Conservation (phyloP, 2,888 invertebrate genomes). For the Homarus gammarus region DNA sequence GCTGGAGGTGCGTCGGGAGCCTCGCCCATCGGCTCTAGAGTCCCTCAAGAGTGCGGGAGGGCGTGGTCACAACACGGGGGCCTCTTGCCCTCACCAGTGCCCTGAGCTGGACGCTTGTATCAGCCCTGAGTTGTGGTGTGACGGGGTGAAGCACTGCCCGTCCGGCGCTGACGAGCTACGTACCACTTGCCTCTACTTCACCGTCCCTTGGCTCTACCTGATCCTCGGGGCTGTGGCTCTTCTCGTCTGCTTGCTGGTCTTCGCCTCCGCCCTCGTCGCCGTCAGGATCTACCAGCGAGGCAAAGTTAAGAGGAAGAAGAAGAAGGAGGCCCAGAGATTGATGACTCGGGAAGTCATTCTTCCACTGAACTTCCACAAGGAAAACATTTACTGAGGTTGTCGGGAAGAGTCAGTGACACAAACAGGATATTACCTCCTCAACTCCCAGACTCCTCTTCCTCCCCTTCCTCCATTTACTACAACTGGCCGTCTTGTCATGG, state of each 20-base stretch:
- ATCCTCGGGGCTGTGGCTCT: constrained; percentile 56
- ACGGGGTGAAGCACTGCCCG: constrained; percentile 88
- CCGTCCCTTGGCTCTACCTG: constrained; percentile 71
- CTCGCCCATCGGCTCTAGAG: constrained; percentile 78
- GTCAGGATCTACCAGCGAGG: constrained; percentile 64
- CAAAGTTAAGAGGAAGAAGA: constrained; percentile 71
- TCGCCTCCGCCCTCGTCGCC: constrained; percentile 59
- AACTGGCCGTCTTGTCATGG: constrained; percentile 33
- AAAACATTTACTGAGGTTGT: constrained; percentile 58
- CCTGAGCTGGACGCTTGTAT: constrained; percentile 82
- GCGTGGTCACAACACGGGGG: constrained; percentile 74
- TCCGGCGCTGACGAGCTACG: constrained; percentile 86
- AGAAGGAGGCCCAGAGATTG: constrained; percentile 70
- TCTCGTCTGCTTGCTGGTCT: constrained; percentile 49
- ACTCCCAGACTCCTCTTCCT: background rate
- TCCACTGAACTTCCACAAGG: constrained; percentile 69
- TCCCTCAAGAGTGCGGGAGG: constrained; percentile 57
- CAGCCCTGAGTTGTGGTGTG: constrained; percentile 88
- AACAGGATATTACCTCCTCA: constrained; percentile 31
- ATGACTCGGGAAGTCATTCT: constrained; percentile 74
- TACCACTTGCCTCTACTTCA: constrained; percentile 61
- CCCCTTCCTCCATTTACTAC: constrained; percentile 12
- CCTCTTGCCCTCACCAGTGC: constrained; percentile 74
- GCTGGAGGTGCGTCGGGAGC: constrained; percentile 86
- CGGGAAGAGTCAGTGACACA: constrained; percentile 10